phyloP scores from a whole-genome alignment of 1,140 invertebrate genomes.

The Sminthurides bifidus region DNA sequence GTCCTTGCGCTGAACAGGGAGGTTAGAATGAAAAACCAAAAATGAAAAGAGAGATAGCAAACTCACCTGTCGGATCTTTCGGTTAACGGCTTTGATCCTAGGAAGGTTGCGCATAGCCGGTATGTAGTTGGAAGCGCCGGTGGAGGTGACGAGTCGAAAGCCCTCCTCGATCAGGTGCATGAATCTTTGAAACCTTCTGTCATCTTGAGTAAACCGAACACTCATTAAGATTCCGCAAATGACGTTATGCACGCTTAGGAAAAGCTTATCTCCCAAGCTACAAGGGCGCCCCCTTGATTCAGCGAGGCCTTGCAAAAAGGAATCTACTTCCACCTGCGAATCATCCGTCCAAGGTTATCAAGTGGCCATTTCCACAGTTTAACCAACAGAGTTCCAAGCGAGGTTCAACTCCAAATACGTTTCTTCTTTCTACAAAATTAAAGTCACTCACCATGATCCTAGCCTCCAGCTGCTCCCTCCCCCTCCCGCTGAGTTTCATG shows the following conservation, averaged over 20 bases:
- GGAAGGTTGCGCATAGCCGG: conserved; percentile 60
- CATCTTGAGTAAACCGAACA: conserved; percentile 65
- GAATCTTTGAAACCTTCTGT: conserved; percentile 60
- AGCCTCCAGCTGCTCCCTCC: conserved; percentile 67
- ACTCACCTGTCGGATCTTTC: conserved; percentile 55
- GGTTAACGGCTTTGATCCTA: conserved; percentile 52
- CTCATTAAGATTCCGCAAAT: conserved; percentile 85
- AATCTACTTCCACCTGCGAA: conserved; percentile 68
- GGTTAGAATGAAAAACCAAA: too few relatives aligned
- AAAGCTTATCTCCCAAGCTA: conserved; percentile 56
- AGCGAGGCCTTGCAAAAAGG: conserved; percentile 52
- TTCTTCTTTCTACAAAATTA: too few relatives aligned
- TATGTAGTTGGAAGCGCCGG: conserved; percentile 54
- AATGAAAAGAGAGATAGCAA: too few relatives aligned
- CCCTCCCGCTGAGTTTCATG: conserved; percentile 62
- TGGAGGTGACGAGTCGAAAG: conserved; percentile 63
- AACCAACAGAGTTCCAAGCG: too few relatives aligned
- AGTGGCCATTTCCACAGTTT: too few relatives aligned
- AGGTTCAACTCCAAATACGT: too few relatives aligned
- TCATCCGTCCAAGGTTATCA: too few relatives aligned
- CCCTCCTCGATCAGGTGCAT: conserved; percentile 77
- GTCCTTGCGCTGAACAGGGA: too few relatives aligned
- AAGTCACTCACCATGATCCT: conserved; percentile 60
- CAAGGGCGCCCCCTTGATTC: conserved; percentile 48
- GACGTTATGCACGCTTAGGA: conserved; percentile 73